These are phyloP conservation scores for Orthonyx spaldingii DNA, from an alignment of 2,113 vertebrate genomes.

Conservation along the genomic window DNA sequence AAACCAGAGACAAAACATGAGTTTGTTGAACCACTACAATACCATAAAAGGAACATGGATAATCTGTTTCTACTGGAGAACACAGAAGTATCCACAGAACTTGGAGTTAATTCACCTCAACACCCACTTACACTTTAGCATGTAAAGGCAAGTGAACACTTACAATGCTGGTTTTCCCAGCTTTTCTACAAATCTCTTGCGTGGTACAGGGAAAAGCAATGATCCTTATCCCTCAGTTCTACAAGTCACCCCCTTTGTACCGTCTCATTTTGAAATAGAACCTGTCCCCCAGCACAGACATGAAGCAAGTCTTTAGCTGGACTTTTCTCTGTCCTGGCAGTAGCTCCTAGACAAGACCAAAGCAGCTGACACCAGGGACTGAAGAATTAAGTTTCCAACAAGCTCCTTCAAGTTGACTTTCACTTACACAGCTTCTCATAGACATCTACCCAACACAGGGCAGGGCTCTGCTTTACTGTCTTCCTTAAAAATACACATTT, in stretches of 20 bases:
- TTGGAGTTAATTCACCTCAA: neutral
- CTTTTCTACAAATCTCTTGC: neutral
- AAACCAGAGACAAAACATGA: neutral
- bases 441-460: neutral
- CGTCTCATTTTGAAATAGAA: neutral
- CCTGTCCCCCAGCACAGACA: neutral
- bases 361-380: neutral
- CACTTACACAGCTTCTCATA: neutral
- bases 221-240: neutral
- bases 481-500: neutral
- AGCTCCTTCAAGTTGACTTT: neutral
- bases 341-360: neutral
- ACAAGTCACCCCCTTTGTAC: neutral
- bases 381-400: neutral
- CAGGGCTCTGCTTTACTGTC: neutral
- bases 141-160: neutral
- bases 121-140: neutral
- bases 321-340: neutral
- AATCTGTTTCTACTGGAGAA: neutral
- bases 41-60: neutral
- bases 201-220: neutral
- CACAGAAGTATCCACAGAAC: neutral
- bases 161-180: fast-evolving
- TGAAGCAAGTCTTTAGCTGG: neutral
- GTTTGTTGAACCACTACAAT: neutral